Percentiles rank a stretch among this genome's conserved stretches.
Conservation (phyloP, 2,888 invertebrate species). For the Sinohyriopsis cumingii region DNA sequence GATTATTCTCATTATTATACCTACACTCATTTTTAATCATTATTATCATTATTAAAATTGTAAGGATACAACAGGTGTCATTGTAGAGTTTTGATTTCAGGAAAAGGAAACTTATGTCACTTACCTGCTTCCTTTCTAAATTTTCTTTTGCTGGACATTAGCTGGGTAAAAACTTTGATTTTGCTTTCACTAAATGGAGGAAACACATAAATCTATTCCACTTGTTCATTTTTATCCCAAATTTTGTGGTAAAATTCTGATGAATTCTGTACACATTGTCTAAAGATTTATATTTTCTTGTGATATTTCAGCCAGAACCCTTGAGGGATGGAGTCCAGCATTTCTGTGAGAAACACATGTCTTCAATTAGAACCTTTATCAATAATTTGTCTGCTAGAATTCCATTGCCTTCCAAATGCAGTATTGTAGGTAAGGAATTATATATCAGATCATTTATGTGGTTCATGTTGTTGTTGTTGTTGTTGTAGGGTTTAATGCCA, state of each 20-base stretch:
- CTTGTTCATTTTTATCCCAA: neutral
- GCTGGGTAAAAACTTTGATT: neutral
- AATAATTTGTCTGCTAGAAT: conserved; percentile 87
- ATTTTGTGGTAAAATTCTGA: neutral
- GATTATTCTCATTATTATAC: too few species aligned
- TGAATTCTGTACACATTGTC: neutral
- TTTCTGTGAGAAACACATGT: conserved; percentile 95
- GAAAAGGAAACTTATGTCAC: too few species aligned
- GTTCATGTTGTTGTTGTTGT: too few species aligned
- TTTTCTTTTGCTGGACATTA: neutral
- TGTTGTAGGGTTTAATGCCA: too few species aligned
- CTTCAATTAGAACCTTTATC: conserved; percentile 93
- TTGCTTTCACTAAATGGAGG: neutral
- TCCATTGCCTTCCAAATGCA: conserved; percentile 93
- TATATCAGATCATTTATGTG: neutral
- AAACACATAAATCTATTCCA: neutral
- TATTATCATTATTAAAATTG: too few species aligned
- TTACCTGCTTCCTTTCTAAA: too few species aligned
- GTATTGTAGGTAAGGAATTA: conserved; percentile 84
- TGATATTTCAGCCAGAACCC: conserved; percentile 50
- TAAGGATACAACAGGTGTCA: too few species aligned
- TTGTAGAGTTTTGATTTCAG: too few species aligned
- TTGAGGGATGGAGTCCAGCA: conserved; percentile 82
- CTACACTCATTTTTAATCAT: too few species aligned
- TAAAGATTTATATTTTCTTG: neutral